Base-by-base conservation (phyloP, 2,797 vertebrate species). In the Scleropages formosus region DNA sequence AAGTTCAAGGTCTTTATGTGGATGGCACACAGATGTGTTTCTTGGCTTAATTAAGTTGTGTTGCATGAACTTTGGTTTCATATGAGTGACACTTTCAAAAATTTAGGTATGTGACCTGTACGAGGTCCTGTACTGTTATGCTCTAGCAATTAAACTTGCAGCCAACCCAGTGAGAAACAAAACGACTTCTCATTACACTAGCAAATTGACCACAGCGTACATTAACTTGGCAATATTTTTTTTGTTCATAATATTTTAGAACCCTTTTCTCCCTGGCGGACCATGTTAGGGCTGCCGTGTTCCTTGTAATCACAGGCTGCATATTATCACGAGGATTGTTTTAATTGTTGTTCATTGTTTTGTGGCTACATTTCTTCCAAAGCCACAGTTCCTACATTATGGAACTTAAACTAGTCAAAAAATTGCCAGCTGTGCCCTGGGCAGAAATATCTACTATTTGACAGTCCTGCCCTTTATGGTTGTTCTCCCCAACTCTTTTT, bases 271-370 rank as follows among this genome's bases (percentile, higher is more conserved):
- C 75, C 13, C 39, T 63, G 27, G 20, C 64, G 56, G 26, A 76
- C 47, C 46, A 7, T 24, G 53, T 53, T 27, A 69, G 76, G 49
- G 51, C 62, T 59, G 74, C 49, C 22, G 49, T 44, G 74, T 59
- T 49, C n/a, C 58, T 67, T 44, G 60, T 72, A 62, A 70, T 73
- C 56, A 53, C 53, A 27, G 26, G 22, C 20, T 71, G 53, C 70
- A 51, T 61, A 73, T 77, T 74, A 75, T 76, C 78, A 78, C 74
- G 67, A 78, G 74, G 72, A 77, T 75, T 67, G 27, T 75, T 82
- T 77, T 78, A 78, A 75, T 80, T 75, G 75, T 66, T 66, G 72
- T 53, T 71, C 24, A 53, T 72, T 75, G 71, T 73, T 64, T 74
- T 66, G 53, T 69, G 69, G 12, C 22, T 66, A 9, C 44, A 46